Conservation (phyloP, 2,113 vertebrate genomes). For the Sakesphorus luctuosus region DNA sequence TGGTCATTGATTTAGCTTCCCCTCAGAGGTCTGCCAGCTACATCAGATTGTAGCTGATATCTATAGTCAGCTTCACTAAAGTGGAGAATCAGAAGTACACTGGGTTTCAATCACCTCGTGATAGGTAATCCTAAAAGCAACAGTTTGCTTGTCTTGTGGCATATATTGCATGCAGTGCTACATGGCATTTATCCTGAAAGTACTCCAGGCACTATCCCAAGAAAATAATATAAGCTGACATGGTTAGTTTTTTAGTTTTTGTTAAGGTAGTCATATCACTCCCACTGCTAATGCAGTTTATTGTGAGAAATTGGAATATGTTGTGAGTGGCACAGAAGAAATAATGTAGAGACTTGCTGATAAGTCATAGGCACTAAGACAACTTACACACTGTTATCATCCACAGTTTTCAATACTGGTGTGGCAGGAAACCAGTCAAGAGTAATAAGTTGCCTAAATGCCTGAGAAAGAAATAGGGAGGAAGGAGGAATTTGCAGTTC, state of each 20-base stretch:
- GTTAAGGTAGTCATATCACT: constrained; percentile 19
- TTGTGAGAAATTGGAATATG: background rate
- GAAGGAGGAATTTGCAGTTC: background rate
- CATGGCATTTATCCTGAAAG: background rate
- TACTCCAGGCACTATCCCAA: background rate
- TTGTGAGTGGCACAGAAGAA: background rate
- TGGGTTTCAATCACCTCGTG: background rate
- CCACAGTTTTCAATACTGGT: background rate
- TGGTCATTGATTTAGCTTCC: background rate
- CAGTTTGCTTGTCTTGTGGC: background rate
- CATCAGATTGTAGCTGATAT: background rate
- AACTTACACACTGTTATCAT: background rate
- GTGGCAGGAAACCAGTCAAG: background rate
- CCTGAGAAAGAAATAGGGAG: background rate
- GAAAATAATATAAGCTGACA: constrained; percentile 6
- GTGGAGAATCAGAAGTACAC: background rate
- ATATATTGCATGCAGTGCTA: background rate
- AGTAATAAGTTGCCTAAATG: background rate
- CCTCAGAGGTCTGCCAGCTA: background rate
- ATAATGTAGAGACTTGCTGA: background rate
- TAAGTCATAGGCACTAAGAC: background rate
- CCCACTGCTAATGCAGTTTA: constrained; percentile 30
- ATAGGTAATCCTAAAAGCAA: background rate
- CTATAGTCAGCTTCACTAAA: background rate
- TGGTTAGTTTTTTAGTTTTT: background rate